phyloP scores from a whole-genome alignment of 1,140 invertebrate genomes.

The Bicyclus anynana region DNA sequence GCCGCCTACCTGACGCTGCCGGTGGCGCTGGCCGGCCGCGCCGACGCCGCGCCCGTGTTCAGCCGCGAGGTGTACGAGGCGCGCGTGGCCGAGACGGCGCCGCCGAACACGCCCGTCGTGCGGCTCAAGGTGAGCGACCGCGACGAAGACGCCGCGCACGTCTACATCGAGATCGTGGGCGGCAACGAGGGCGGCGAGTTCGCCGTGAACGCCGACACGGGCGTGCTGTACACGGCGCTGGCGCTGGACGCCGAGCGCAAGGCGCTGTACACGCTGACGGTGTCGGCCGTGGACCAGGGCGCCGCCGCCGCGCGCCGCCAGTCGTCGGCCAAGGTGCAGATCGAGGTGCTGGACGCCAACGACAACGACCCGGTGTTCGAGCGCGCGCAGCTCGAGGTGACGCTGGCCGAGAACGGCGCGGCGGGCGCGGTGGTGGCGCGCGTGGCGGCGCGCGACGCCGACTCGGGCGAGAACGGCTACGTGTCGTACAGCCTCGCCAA shows the following conservation, averaged over 20 bases:
- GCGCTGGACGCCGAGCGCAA: conserved; percentile 92
- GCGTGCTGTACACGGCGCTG: conserved; percentile 92
- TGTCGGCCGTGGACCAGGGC: conserved; percentile 93
- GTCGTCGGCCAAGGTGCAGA: conserved; percentile 93
- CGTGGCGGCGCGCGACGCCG: conserved; percentile 90
- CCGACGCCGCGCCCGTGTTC: conserved; percentile 93
- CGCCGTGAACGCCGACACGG: conserved; percentile 90
- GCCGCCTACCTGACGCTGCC: conserved; percentile 86
- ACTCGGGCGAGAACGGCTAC: conserved; percentile 96
- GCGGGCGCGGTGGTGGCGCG: conserved; percentile 89
- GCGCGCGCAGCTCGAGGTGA: conserved; percentile 80
- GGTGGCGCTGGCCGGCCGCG: conserved; percentile 87
- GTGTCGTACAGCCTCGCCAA: conserved; percentile 96
- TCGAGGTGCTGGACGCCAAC: conserved; percentile 92
- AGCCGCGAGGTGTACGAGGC: conserved; percentile 92
- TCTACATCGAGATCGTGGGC: conserved; percentile 92
- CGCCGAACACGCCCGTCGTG: conserved; percentile 92
- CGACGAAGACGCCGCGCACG: conserved; percentile 87
- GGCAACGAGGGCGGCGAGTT: conserved; percentile 95
- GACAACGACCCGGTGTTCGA: conserved; percentile 95
- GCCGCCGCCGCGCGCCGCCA: conserved; percentile 89
- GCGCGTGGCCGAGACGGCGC: conserved; percentile 91
- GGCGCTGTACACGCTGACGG: conserved; percentile 92
- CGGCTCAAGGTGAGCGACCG: conserved; percentile 91
- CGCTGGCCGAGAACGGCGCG: conserved; percentile 91